phyloP scores from a whole-genome alignment of 1,140 invertebrate species.

The Riptortus pedestris region DNA sequence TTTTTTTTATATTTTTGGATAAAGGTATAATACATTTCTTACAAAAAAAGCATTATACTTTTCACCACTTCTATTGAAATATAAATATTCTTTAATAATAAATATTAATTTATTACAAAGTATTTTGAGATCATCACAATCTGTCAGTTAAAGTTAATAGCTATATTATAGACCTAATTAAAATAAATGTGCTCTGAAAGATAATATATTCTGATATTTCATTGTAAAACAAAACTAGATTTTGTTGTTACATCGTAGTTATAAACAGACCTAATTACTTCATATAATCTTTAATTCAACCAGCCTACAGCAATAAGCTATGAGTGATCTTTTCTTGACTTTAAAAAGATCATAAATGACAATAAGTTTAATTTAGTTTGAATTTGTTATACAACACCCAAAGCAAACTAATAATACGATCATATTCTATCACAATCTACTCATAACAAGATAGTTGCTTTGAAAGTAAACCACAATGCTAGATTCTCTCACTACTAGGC shows the following conservation, averaged over 20 bases:
- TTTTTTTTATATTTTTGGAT: too few relatives aligned
- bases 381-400: not conserved
- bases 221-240: not conserved
- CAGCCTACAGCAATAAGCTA: not conserved
- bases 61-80: not conserved
- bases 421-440: not conserved
- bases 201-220: not conserved
- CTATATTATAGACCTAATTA: not conserved
- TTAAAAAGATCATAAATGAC: not conserved
- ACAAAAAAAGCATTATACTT: not conserved
- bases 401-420: not conserved
- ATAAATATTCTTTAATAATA: too few relatives aligned
- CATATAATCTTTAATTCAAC: not conserved
- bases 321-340: too few relatives aligned
- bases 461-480: not conserved
- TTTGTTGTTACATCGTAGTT: not conserved
- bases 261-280: not conserved
- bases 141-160: not conserved
- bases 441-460: not conserved
- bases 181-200: not conserved
- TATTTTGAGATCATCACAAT: not conserved
- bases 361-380: not conserved
- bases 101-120: not conserved
- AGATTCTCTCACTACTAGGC: not conserved
- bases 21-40: too few relatives aligned